Evolutionary conservation across 2,888 invertebrate species (phyloP), one percentile per base, ranked within the genome.

Genomic region (Ennomos fuscantarius): DNA sequence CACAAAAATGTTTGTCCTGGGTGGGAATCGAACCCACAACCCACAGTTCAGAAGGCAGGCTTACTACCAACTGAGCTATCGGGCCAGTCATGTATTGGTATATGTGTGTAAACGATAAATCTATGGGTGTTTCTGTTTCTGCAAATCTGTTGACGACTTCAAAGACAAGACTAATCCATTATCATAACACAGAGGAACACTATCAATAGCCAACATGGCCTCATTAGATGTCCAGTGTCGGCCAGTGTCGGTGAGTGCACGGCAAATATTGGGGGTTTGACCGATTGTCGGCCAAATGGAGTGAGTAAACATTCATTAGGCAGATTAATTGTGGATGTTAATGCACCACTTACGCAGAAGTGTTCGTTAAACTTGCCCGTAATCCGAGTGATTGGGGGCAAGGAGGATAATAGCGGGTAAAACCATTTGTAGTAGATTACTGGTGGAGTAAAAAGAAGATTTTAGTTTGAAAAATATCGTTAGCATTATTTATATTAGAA

Each of bases 291-390:
- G 74, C 66, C 77, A 79, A 79, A 85, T 85, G 79, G 86, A 88
- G 87, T 87, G 85, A 57, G 79, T 84, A 91, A 90, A 90, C 87
- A 90, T 83, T 89, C 87, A 89, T 90, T 89, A 88, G 83, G 72
- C 78, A 81, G 89, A 90, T 91, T 89, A 91, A 90, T 89, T 89
- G 89, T 87, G 77, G 79, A 81, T 77, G 80, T 80, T 86, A 86
- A 88, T 87, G 83, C 85, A 74, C 72, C 74, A 81, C 83, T 86
- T 76, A 64, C 63, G 60, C 72, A 70, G 64, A 73, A 86, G 84
- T 82, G 83, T 73, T 80, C 64, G 70, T 61, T 72, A 74, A 78
- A 82, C 72, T 68, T 66, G 61, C 53, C 64, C 45, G 47, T 66
- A 65, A 66, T 64, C 68, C 63, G 59, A 63, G 60, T 69, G 68